Conservation (phyloP, 2,888 invertebrate genomes). For the Pardosa pseudoannulata region DNA sequence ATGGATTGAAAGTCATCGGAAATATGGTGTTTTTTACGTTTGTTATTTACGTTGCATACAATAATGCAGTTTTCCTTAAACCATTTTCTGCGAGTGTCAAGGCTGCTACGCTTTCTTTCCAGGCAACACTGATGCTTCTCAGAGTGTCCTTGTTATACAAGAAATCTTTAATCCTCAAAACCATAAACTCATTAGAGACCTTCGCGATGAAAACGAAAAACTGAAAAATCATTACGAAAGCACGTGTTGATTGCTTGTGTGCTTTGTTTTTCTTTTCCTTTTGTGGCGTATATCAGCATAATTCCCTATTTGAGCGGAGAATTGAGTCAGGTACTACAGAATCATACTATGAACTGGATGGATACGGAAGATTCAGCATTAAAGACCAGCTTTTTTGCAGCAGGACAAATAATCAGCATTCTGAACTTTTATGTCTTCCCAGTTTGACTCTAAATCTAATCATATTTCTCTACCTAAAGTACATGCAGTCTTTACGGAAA, state of each 20-base stretch:
- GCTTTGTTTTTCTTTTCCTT: neutral
- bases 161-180: neutral
- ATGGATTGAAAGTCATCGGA: neutral
- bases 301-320: neutral
- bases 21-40: conserved; percentile 18
- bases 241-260: neutral
- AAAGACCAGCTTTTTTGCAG: neutral
- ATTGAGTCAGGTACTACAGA: neutral
- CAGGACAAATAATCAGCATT: neutral
- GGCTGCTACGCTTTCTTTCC: neutral
- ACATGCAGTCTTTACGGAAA: neutral
- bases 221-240: neutral
- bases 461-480: conserved; percentile 26
- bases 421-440: conserved; percentile 34
- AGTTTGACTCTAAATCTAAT: conserved; percentile 22
- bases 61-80: neutral
- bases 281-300: neutral
- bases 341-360: neutral
- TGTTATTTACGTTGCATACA: conserved; percentile 1
- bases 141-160: neutral
- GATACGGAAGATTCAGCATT: neutral
- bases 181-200: neutral
- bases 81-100: neutral
- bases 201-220: neutral
- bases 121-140: conserved; percentile 1